Evolutionary conservation across 1,140 invertebrate species (phyloP).

Genomic region (Magallana gigas): DNA sequence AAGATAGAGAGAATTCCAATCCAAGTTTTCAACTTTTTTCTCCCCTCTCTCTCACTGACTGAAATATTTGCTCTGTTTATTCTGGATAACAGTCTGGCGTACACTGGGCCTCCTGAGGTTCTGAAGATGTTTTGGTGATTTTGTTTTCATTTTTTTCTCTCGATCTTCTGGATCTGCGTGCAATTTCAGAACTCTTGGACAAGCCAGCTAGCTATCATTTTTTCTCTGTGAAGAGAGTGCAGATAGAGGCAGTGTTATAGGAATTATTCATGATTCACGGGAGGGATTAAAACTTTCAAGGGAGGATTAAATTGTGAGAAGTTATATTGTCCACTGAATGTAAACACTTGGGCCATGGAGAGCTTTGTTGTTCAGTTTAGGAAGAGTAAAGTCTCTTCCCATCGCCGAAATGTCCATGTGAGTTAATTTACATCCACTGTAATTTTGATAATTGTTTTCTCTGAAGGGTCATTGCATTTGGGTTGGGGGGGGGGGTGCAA

Average conservation of each 20-base stretch:
- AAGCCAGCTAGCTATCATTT: too few relatives aligned
- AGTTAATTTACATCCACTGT: neutral
- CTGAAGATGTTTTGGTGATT: neutral
- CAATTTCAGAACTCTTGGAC: too few relatives aligned
- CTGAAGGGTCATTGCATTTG: too few relatives aligned
- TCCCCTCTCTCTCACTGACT: too few relatives aligned
- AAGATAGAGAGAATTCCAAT: neutral
- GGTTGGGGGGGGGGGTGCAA: too few relatives aligned
- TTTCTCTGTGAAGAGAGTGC: too few relatives aligned
- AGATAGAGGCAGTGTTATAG: too few relatives aligned
- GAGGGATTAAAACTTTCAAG: too few relatives aligned
- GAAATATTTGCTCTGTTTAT: neutral
- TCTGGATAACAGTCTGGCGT: neutral
- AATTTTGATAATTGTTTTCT: too few relatives aligned
- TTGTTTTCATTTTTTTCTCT: neutral
- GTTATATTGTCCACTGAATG: neutral
- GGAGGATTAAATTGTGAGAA: neutral
- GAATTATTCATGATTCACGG: too few relatives aligned
- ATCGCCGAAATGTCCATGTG: neutral
- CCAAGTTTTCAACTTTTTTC: neutral
- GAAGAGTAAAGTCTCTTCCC: neutral
- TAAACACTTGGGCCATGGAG: neutral
- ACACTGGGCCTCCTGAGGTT: neutral
- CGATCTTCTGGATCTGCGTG: too few relatives aligned
- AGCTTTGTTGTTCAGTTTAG: neutral